Base-by-base conservation (phyloP, 2,797 vertebrate species). In the Sebastes elongatus region DNA sequence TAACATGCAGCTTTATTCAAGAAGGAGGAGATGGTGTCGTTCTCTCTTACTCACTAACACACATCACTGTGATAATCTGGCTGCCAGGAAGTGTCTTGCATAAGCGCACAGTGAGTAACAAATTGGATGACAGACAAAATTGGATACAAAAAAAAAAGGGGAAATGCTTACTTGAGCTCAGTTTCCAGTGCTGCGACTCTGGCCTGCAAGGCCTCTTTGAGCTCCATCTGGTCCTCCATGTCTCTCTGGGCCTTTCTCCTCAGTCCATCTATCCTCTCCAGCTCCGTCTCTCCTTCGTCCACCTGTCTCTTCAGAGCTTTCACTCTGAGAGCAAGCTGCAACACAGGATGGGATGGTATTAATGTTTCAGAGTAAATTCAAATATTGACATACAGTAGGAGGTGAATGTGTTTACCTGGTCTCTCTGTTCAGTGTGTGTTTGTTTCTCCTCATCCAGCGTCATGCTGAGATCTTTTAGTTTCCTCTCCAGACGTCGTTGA, bases 261-360 rank as follows among this genome's bases (percentile, higher is more conserved):
- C 28, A 97, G 81, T 0, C 93, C 89, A 1, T 99, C 98, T 57
- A 99, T 81, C 9, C 98, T 93, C 88, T 99, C 98, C 2, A 97
- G 95, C 92, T 99, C 98, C 0, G 97, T 97, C 92, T 99, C 98
- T 0, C 98, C 96, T 86, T 98, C 97, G 10, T 99, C 98, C 86
- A 99, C 96, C 89, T 98, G 98, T n/a, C 98, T 93, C 96, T 99
- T 99, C 79, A 99, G 91, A n/a, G 98, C 97, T 92, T 99, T 99
- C 87, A 99, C 97, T 65, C 93, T 95, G 69, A 99, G 93, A 87
- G 96, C 81, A 14, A 99, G 94, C 98, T 99, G 90, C 28, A 66
- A 70, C 59, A 71, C 22, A 73, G 18, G 27, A 52, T 3, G n/a
- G 32, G 38, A 52, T 49, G 14, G 10, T 38, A 3, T 7, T 11